A percentile compares a stretch with the other conserved stretches of the same genome.
These are phyloP conservation scores for Drosophila miranda DNA, from an alignment of 1,140 invertebrate genomes.

Conservation along the genomic window DNA sequence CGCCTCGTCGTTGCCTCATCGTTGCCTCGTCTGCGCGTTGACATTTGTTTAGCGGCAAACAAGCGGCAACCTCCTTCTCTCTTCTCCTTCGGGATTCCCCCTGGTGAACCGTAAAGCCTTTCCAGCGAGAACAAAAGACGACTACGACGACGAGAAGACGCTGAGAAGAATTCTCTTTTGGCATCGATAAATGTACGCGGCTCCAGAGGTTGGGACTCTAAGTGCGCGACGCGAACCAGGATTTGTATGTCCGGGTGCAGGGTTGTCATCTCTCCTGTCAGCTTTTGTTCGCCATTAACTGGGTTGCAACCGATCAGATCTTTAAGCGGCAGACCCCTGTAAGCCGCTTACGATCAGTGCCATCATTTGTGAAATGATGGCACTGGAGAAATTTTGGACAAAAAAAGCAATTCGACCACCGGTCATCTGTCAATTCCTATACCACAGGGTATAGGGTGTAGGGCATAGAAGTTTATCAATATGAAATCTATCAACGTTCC, in stretches of 20 bases:
- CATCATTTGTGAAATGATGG: too few species aligned
- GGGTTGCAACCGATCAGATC: neutral
- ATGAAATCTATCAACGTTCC: too few species aligned
- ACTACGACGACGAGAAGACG: constrained; percentile 19
- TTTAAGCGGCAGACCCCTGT: neutral
- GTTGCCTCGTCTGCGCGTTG: constrained; percentile 45
- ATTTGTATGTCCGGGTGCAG: constrained; percentile 59
- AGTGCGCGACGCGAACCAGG: constrained; percentile 13
- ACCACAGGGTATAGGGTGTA: too few species aligned
- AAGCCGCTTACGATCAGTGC: neutral
- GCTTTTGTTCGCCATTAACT: neutral
- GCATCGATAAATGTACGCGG: constrained; percentile 68
- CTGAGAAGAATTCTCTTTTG: constrained; percentile 21
- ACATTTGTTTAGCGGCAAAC: constrained; percentile 78
- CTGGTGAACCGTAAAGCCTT: constrained; percentile 62
- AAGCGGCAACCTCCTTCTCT: constrained; percentile 48
- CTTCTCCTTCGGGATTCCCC: constrained; percentile 24
- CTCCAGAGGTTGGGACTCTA: constrained; percentile 15
- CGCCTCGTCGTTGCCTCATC: constrained; percentile 3
- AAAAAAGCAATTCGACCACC: too few species aligned
- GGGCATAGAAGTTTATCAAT: too few species aligned
- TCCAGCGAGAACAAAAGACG: constrained; percentile 55
- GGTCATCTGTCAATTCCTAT: too few species aligned
- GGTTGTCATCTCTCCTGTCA: constrained; percentile 45
- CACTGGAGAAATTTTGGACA: too few species aligned